Evolutionary conservation across 2,888 invertebrate genomes (phyloP), one percentile per base, ranked within the genome.

Genomic region (Lordiphosa fenestrarum): DNA sequence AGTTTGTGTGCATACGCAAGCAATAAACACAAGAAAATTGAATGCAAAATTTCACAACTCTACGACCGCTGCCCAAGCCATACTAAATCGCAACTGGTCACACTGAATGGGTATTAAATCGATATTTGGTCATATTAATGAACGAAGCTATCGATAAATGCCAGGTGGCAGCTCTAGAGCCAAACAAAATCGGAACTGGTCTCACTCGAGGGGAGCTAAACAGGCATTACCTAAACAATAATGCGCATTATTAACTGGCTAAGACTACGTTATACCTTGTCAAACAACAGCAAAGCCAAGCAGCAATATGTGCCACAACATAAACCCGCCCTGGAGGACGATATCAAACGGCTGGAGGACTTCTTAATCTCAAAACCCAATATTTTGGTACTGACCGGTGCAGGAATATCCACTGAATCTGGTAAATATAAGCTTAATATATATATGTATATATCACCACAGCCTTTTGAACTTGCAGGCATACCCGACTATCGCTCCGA

Each of bases 341-440:
- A 95, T 52, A 80, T 89, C 2, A 88, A 88, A 52, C 73, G 69
- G 0, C 53, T 89, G n/a, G 85, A 89, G 59, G 84, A 89, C 1
- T 89, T 89, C 39, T 57, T 89, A 0, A 39, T 85, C 2, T 75
- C 85, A 0, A 88, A 86, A 47, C 87, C 89, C 6, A 93, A 91
- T 74, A 90, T 95, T 44, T 90, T 96, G 13, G 88, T 89, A 0
- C 86, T 98, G 41, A 97, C 97, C 0, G 99, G 99, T 10, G 98
- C 98, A 69, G 99, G 98, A 30, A 94, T 98, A 78, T 98, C 98
- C 0, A 99, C 98, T 1, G 98, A 99, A 92, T 97, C 97, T 86
- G 94, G 94, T 93, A 5, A 23, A 61, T 40, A 25, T 1, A 23
- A 30, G n/a, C 5, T n/a, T n/a, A n/a, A 7, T 2, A 13, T 1